Conservation (phyloP, 2,888 invertebrate species). For the Julus scandinavius region DNA sequence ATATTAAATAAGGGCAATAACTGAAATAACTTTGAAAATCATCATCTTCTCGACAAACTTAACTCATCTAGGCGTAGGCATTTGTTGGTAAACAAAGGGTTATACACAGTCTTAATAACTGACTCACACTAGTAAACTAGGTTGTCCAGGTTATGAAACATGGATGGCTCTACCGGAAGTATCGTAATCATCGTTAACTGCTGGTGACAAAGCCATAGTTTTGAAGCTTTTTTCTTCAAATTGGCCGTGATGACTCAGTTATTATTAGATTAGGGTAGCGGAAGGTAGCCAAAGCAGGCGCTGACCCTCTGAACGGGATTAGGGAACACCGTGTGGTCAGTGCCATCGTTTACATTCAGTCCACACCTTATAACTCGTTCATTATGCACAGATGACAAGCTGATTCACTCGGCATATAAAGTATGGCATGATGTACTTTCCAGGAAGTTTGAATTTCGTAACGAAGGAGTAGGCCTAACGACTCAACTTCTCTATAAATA, state of each 20-base stretch:
- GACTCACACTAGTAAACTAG: too few relatives aligned
- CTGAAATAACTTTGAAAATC: too few relatives aligned
- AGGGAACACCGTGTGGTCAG: not conserved
- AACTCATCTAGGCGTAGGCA: too few relatives aligned
- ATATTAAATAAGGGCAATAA: too few relatives aligned
- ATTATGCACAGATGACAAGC: constrained; percentile 28
- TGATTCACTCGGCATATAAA: not conserved
- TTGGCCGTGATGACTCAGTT: not conserved
- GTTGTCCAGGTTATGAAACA: too few relatives aligned
- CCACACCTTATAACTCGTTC: not conserved
- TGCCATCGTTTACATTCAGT: constrained; percentile 7
- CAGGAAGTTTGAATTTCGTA: too few relatives aligned
- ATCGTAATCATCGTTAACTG: not conserved
- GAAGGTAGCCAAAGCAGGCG: not conserved
- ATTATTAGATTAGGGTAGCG: not conserved
- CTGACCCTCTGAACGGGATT: not conserved
- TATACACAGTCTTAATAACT: too few relatives aligned
- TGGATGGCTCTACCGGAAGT: too few relatives aligned
- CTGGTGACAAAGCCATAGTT: not conserved
- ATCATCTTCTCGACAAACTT: too few relatives aligned
- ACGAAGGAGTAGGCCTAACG: too few relatives aligned
- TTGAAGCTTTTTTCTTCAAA: constrained; percentile 1
- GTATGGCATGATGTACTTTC: not conserved
- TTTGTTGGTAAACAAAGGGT: too few relatives aligned
- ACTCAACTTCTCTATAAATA: too few relatives aligned